Percentiles rank a stretch among this genome's conserved stretches.
These are phyloP conservation scores for Pollenia labialis DNA, from an alignment of 2,888 invertebrate genomes.

Conservation along the genomic window DNA sequence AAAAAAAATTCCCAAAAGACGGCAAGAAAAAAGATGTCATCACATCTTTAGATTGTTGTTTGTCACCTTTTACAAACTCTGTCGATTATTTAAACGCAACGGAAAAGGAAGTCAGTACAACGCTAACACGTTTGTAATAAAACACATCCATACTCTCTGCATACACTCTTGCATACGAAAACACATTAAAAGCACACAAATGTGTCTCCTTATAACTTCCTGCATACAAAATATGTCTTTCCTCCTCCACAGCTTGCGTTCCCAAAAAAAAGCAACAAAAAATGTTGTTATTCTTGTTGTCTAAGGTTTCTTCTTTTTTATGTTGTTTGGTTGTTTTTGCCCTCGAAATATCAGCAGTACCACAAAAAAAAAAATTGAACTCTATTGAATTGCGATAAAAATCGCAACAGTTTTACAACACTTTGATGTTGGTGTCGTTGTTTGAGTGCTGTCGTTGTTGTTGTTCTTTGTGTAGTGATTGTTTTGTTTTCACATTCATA, in stretches of 20 bases:
- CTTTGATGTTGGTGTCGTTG: slow-evolving; percentile 36
- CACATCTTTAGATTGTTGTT: slow-evolving; percentile 64
- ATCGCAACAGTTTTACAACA: slow-evolving; percentile 79
- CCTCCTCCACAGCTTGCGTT: slow-evolving; percentile 47
- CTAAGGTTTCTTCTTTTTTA: slow-evolving; percentile 32
- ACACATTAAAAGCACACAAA: slow-evolving; percentile 60
- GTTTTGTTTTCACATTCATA: slow-evolving; percentile 54
- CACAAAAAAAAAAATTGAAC: slow-evolving; percentile 42
- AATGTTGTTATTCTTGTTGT: slow-evolving; percentile 41
- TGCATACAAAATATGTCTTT: slow-evolving; percentile 68
- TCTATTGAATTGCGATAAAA: slow-evolving; percentile 82
- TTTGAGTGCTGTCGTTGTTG: slow-evolving; percentile 34
- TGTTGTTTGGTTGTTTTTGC: slow-evolving; percentile 23
- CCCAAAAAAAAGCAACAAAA: neutral
- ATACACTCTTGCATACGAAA: slow-evolving; percentile 22
- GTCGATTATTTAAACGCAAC: slow-evolving; percentile 54
- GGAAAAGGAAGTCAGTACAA: slow-evolving; percentile 71
- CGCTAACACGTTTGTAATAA: slow-evolving; percentile 62
- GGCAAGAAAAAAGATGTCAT: slow-evolving; percentile 51
- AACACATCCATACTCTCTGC: neutral
- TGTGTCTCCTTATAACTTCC: slow-evolving; percentile 72
- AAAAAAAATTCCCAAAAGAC: neutral
- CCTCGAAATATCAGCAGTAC: slow-evolving; percentile 30
- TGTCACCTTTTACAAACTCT: slow-evolving; percentile 69
- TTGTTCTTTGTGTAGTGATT: slow-evolving; percentile 58